Evolutionary conservation across 2,113 vertebrate genomes (phyloP), one percentile per base, ranked within the genome.

Genomic region (Petaurus breviceps): DNA sequence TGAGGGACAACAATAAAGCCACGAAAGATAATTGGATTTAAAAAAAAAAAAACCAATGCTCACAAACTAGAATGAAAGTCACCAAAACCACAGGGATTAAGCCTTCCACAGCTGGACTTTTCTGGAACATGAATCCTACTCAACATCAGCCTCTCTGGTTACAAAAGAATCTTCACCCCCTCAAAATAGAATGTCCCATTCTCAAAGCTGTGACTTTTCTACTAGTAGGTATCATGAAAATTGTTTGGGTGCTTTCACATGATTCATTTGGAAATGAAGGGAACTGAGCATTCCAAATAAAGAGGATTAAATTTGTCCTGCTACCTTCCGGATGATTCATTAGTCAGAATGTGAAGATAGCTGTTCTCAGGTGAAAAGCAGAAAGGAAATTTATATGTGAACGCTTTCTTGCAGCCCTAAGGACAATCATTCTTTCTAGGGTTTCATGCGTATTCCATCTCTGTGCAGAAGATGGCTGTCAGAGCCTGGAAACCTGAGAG

Each of bases 301-400:
- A 98, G 97, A 98, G 96, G 68, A 98, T 98, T 96, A 98, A 97
- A 98, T 98, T 93, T 97, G 90, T 96, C 96, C 97, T 94, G 97
- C 52, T 98, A 97, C 94, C 97, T 97, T 61, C 95, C 97, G 95
- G 97, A 97, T 43, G 98, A 93, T 96, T 98, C 96, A 97, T 96
- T 98, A 98, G 98, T 98, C 98, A 98, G 92, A 93, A 94, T 97
- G 92, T 98, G 95, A 95, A 96, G 49, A 54, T 94, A 98, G 95
- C 97, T 94, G 90, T 12, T 9, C 96, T 94, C 92, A 95, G 90
- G 89, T 91, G 96, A 96, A 89, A 98, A 97, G 96, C 68, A 94
- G 46, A 93, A 95, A 96, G 93, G 11, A 96, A 96, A 92, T 3
- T 51, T 37, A 61, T 95, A 97, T 96, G 53, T 51, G 53, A 84